phyloP scores from a whole-genome alignment of 2,888 invertebrate species.

The Drosophila peninsularis region DNA sequence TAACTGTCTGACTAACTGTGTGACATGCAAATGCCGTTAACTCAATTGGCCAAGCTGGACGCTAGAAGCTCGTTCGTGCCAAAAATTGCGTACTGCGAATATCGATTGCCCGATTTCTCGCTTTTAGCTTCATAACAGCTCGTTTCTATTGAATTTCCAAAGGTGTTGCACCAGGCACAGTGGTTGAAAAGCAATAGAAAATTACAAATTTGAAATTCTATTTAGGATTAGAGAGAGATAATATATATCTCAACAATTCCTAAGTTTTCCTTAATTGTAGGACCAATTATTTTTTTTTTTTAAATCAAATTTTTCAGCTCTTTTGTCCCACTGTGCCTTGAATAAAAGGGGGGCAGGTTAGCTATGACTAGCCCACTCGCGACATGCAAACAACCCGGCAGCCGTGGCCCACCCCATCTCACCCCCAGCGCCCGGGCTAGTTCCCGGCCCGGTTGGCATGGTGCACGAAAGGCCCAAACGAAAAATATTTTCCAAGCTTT shows the following conservation, averaged over 20 bases:
- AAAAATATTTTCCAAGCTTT: conserved; percentile 67
- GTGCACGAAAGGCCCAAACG: conserved; percentile 81
- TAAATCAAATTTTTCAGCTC: no score
- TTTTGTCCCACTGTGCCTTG: conserved; percentile 24
- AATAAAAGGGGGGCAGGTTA: conserved; percentile 18
- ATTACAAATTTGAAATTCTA: not conserved
- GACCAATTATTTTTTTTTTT: no score
- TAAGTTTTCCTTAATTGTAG: no score
- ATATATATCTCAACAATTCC: no score
- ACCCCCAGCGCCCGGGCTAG: not conserved
- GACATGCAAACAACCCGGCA: conserved; percentile 62
- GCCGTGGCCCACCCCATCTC: conserved; percentile 6
- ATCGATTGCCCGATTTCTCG: conserved; percentile 55
- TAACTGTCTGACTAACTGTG: not conserved
- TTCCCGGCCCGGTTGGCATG: conserved; percentile 77
- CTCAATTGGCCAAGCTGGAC: conserved; percentile 17
- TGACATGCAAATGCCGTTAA: conserved; percentile 42
- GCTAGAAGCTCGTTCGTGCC: conserved; percentile 37
- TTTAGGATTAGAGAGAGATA: no score
- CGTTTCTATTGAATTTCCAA: conserved; percentile 30
- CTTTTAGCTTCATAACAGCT: conserved; percentile 36
- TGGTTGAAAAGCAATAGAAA: not conserved
- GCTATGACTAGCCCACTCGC: conserved; percentile 11
- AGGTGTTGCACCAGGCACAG: conserved; percentile 35
- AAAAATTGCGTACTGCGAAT: conserved; percentile 53